These are phyloP conservation scores for Mystacornis crossleyi DNA, from an alignment of 2,113 vertebrate species.

Conservation along the genomic window DNA sequence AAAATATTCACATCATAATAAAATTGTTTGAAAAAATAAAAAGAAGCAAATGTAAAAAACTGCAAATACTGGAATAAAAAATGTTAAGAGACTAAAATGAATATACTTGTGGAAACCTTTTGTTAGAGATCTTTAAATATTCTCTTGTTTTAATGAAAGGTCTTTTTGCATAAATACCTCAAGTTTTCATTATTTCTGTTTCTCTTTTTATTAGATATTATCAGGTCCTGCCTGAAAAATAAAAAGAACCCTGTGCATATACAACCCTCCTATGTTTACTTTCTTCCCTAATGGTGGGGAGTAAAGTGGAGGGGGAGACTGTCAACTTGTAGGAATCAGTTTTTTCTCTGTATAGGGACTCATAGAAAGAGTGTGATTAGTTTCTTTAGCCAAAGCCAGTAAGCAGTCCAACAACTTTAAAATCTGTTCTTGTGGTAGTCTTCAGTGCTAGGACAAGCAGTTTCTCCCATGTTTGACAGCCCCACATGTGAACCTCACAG, in stretches of 20 bases:
- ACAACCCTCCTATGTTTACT: neutral
- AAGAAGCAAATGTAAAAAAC: neutral
- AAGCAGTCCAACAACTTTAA: neutral
- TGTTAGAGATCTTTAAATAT: neutral
- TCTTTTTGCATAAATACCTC: neutral
- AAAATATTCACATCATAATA: neutral
- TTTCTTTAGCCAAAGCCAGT: neutral
- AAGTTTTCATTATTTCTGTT: neutral
- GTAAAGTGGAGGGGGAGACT: neutral
- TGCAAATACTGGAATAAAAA: neutral
- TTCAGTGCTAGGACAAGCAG: neutral
- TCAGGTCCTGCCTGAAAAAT: neutral
- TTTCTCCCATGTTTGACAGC: neutral
- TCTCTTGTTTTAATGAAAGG: neutral
- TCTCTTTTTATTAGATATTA: neutral
- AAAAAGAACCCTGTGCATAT: neutral
- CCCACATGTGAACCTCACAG: neutral
- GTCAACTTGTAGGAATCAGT: neutral
- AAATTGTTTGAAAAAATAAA: neutral
- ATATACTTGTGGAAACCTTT: neutral
- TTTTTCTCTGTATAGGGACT: neutral
- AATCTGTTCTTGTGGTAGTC: neutral
- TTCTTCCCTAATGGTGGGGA: neutral
- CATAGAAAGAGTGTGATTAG: neutral
- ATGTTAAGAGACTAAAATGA: neutral